phyloP scores from a whole-genome alignment of 2,888 invertebrate species.

The Eurytoma adleriae region DNA sequence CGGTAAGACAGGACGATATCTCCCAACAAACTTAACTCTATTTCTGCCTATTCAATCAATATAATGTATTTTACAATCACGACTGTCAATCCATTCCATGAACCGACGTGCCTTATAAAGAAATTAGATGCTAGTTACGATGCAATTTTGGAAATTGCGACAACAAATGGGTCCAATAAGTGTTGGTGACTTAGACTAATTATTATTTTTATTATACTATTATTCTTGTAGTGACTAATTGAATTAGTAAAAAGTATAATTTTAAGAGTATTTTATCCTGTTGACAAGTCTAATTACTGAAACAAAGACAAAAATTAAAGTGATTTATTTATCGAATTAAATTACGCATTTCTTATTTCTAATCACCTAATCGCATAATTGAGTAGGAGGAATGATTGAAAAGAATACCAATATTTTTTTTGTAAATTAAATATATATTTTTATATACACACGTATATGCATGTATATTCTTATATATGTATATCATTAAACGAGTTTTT shows the following conservation, averaged over 20 bases:
- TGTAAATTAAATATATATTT: conserved; percentile 58
- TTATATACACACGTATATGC: conserved; percentile 51
- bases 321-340: conserved; percentile 50
- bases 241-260: conserved; percentile 35
- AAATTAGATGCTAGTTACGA: conserved; percentile 13
- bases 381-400: neutral
- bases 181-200: conserved; percentile 25
- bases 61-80: neutral
- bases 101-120: conserved; percentile 39
- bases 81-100: conserved; percentile 37
- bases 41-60: no score
- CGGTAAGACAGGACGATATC: no score
- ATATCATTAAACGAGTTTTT: conserved; percentile 54
- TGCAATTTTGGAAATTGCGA: conserved; percentile 29
- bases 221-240: conserved; percentile 14
- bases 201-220: conserved; percentile 4
- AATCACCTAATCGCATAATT: neutral
- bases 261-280: conserved; percentile 46
- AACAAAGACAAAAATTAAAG: conserved; percentile 43
- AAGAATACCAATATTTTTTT: conserved; percentile 29
- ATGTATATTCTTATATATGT: conserved; percentile 55
- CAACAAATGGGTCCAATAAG: conserved; percentile 29
- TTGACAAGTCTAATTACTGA: conserved; percentile 41
- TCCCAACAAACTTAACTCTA: no score
- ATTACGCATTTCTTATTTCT: conserved; percentile 22